A percentile compares a stretch with the other conserved stretches of the same genome.
These are phyloP conservation scores for Baryphthengus martii DNA, from an alignment of 2,113 vertebrate species.

Conservation along the genomic window DNA sequence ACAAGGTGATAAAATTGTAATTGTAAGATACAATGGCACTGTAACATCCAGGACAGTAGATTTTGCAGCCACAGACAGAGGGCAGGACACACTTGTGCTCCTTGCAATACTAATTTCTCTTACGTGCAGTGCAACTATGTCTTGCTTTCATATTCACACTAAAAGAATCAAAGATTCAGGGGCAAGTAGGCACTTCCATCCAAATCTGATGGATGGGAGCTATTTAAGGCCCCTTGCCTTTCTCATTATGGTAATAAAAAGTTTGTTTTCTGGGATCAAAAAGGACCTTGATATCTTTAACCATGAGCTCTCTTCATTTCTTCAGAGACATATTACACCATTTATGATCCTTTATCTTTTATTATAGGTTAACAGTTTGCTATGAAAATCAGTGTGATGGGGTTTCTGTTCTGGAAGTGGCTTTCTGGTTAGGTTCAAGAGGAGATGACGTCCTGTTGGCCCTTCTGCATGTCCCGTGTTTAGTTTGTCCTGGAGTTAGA, in stretches of 20 bases:
- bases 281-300: background rate
- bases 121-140: background rate
- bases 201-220: background rate
- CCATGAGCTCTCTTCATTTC: background rate
- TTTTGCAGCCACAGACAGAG: background rate
- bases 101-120: constrained; percentile 5
- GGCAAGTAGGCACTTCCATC: background rate
- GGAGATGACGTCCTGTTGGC: background rate
- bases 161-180: background rate
- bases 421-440: background rate
- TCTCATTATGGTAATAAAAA: background rate
- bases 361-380: background rate
- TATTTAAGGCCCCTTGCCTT: background rate
- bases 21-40: constrained; percentile 39
- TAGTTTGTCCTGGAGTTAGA: background rate
- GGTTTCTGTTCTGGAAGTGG: background rate
- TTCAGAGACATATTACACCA: background rate
- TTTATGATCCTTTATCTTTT: background rate
- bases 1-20: constrained; percentile 72
- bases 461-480: background rate
- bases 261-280: background rate
- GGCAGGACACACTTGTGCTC: background rate
- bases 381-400: background rate
- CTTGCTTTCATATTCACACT: background rate
- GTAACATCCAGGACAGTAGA: background rate